phyloP scores from a whole-genome alignment of 2,113 vertebrate genomes.

The Eulemur macaco region DNA sequence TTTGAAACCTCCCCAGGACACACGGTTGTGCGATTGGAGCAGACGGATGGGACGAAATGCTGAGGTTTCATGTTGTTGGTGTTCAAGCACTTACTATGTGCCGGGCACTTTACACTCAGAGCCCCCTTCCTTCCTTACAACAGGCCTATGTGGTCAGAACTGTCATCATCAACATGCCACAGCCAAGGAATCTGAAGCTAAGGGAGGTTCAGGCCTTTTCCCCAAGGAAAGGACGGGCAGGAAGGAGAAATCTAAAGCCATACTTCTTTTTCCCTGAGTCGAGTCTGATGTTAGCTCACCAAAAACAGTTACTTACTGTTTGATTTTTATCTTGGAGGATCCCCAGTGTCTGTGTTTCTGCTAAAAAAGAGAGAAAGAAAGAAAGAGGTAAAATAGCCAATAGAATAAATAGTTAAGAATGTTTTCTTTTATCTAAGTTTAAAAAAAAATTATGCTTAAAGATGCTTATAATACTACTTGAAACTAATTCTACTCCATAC shows the following conservation, averaged over 20 bases:
- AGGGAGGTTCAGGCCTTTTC: background rate
- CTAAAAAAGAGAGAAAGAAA: background rate
- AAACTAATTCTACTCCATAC: background rate
- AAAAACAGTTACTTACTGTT: constrained; percentile 55
- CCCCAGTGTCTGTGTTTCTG: constrained; percentile 49
- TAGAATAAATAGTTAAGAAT: background rate
- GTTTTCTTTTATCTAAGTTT: background rate
- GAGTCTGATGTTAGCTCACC: background rate
- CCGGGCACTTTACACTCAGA: too few relatives aligned
- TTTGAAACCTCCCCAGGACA: background rate
- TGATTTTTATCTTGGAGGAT: background rate
- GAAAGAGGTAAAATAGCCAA: background rate
- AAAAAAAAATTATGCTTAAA: background rate
- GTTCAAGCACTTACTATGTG: background rate
- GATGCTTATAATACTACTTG: background rate
- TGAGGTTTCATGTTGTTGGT: background rate
- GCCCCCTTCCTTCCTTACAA: background rate
- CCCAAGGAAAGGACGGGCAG: background rate
- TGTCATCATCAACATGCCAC: background rate
- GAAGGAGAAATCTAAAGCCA: background rate
- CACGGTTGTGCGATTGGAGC: background rate
- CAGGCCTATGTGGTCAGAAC: background rate
- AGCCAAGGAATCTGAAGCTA: background rate
- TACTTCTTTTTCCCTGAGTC: background rate
- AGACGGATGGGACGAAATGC: background rate